Percentiles rank a stretch among this genome's conserved stretches.
phyloP scores from a whole-genome alignment of 2,113 vertebrate genomes.

The Hoplias malabaricus region DNA sequence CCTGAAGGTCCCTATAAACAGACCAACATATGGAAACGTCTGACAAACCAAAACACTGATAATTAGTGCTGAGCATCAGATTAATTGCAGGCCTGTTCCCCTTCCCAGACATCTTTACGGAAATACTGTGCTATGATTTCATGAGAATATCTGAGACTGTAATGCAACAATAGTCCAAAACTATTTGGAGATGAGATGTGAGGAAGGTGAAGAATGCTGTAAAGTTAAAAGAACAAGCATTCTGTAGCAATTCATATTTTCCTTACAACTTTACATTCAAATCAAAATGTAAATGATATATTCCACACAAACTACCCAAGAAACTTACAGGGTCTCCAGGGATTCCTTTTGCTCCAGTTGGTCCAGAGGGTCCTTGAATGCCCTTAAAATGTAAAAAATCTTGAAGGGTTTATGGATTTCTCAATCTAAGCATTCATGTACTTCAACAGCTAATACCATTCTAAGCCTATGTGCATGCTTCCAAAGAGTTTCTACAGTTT shows the following conservation, averaged over 20 bases:
- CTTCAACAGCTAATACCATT: background rate
- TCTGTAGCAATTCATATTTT: no score
- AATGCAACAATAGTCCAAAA: background rate
- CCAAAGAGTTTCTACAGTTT: background rate
- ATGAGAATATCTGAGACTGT: background rate
- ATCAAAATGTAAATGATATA: no score
- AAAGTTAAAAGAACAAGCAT: no score
- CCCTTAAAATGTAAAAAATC: constrained; percentile 77
- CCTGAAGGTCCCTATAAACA: constrained; percentile 83
- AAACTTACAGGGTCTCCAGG: constrained; percentile 84
- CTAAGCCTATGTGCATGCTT: background rate
- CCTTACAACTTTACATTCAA: no score
- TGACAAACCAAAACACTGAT: background rate
- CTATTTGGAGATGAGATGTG: no score
- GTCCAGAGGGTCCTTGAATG: constrained; percentile 85
- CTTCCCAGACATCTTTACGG: background rate
- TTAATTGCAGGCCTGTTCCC: no score
- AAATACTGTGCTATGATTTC: background rate
- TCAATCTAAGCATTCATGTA: background rate
- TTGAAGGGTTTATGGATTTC: constrained; percentile 14
- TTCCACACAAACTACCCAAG: constrained; percentile 42
- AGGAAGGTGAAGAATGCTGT: no score
- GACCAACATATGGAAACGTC: constrained; percentile 15
- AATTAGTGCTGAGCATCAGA: background rate
- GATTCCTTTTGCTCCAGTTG: constrained; percentile 88